phyloP scores from a whole-genome alignment of 1,140 invertebrate species.

The Polyergus mexicanus region DNA sequence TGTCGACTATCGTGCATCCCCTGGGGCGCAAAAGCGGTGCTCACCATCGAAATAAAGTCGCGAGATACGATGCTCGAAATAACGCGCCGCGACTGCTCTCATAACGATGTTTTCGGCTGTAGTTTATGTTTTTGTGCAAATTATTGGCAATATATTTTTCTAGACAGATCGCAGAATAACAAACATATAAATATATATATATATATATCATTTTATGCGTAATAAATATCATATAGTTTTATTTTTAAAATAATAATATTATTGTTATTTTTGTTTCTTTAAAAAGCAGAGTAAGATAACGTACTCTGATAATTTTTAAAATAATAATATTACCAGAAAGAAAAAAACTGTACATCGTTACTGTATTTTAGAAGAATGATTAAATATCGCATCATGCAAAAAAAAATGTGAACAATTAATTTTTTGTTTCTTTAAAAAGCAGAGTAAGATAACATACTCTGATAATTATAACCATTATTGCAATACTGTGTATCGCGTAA shows the following conservation, averaged over 20 bases:
- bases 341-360: not conserved
- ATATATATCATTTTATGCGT: not conserved
- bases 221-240: not conserved
- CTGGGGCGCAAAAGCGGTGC: conserved; percentile 73
- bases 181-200: not conserved
- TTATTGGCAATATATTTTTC: not conserved
- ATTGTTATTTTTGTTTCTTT: too few relatives aligned
- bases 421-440: not conserved
- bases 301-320: too few relatives aligned
- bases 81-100: conserved; percentile 10
- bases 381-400: not conserved
- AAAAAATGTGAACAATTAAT: not conserved
- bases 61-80: conserved; percentile 29
- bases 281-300: too few relatives aligned
- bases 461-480: not conserved
- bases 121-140: conserved; percentile 34
- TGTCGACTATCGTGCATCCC: conserved; percentile 73
- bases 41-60: conserved; percentile 67
- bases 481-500: not conserved
- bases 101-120: conserved; percentile 31
- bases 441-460: not conserved
- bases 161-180: not conserved
- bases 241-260: conserved; percentile 13
- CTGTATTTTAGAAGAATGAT: not conserved
- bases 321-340: not conserved